Evolutionary conservation across 2,113 vertebrate species (phyloP).

Genomic region (Ictalurus furcatus): DNA sequence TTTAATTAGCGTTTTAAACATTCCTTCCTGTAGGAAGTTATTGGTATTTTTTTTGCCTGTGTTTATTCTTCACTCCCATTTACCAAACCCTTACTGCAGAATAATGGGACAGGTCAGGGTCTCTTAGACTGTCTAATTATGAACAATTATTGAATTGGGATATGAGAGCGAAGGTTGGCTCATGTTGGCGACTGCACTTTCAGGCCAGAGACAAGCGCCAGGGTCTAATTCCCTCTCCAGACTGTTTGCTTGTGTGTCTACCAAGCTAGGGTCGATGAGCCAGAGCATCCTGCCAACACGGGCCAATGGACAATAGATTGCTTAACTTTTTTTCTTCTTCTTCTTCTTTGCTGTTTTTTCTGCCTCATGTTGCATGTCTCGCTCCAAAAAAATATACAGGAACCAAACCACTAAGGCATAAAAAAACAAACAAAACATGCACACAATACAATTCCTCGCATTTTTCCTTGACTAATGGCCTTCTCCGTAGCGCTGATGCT

Average conservation of each 20-base stretch:
- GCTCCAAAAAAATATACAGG: conserved; percentile 39
- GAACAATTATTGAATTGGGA: conserved; percentile 36
- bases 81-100: conserved; percentile 18
- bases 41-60: conserved; percentile 17
- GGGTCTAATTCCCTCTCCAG: conserved; percentile 51
- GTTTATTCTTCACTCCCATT: conserved; percentile 20
- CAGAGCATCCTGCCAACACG: conserved; percentile 48
- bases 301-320: conserved; percentile 26
- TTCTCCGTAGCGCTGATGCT: neutral
- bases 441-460: conserved; percentile 61
- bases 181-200: neutral
- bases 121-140: conserved; percentile 45
- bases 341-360: conserved; percentile 33
- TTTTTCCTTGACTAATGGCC: conserved; percentile 47
- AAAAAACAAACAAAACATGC: conserved; percentile 64
- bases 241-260: conserved; percentile 56
- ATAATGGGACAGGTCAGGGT: conserved; percentile 28
- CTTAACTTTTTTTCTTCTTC: conserved; percentile 9
- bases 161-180: conserved; percentile 22
- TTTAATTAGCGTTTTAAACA: conserved; percentile 55
- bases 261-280: conserved; percentile 50
- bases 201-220: conserved; percentile 22
- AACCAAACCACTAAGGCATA: conserved; percentile 50
- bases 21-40: conserved; percentile 26
- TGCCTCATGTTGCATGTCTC: conserved; percentile 38